phyloP scores from a whole-genome alignment of 2,888 invertebrate genomes.

The Hedya salicella region DNA sequence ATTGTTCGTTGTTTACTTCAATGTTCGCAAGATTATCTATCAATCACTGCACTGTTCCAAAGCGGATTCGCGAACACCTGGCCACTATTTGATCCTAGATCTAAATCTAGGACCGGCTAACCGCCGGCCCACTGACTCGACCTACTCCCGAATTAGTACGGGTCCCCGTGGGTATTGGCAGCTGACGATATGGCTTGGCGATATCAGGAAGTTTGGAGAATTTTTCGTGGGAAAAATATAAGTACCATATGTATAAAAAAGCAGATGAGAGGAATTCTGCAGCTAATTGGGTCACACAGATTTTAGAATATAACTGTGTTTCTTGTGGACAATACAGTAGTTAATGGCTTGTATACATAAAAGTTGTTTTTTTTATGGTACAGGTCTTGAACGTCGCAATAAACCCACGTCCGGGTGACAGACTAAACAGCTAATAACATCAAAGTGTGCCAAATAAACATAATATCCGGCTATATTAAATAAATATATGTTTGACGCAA shows the following conservation, averaged over 20 bases:
- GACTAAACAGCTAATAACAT: conserved; percentile 16
- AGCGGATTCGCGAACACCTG: background rate
- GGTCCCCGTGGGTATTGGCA: conserved; percentile 23
- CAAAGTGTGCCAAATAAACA: conserved; percentile 30
- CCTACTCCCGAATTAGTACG: conserved; percentile 17
- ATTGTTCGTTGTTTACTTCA: too few species aligned
- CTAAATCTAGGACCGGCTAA: conserved; percentile 22
- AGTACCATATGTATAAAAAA: too few species aligned
- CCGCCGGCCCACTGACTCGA: conserved; percentile 25
- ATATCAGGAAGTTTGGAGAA: conserved; percentile 13
- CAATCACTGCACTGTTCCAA: background rate
- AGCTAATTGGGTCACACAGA: too few species aligned
- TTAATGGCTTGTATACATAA: too few species aligned
- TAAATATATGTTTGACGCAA: conserved; percentile 26
- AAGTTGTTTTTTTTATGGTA: too few species aligned
- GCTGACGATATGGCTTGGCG: conserved; percentile 12
- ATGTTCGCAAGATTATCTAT: background rate
- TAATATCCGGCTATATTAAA: conserved; percentile 33
- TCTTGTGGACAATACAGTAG: too few species aligned
- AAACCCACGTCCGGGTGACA: conserved; percentile 15
- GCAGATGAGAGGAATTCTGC: too few species aligned
- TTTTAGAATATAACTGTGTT: too few species aligned
- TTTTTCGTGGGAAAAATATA: too few species aligned
- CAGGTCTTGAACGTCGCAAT: background rate
- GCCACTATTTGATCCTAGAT: conserved; percentile 20